phyloP scores from a whole-genome alignment of 2,113 vertebrate genomes.

The Mirounga angustirostris region DNA sequence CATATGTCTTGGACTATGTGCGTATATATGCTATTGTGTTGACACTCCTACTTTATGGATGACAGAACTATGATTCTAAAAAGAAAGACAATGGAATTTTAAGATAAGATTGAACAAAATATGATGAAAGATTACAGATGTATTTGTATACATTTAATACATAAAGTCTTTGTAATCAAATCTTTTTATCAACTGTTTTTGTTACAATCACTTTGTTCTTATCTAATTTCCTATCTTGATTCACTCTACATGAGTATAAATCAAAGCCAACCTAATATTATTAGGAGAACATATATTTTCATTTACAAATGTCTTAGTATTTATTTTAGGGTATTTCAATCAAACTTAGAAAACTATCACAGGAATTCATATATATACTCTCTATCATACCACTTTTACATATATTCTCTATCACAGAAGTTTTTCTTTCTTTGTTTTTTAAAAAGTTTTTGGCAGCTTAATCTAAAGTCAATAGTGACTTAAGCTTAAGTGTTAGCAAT shows the following conservation, averaged over 20 bases:
- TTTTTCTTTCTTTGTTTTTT: not conserved
- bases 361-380: not conserved
- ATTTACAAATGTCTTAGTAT: not conserved
- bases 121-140: not conserved
- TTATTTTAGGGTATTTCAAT: not conserved
- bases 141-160: not conserved
- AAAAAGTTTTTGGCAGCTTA: constrained; percentile 59
- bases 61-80: not conserved
- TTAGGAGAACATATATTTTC: not conserved
- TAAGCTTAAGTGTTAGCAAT: constrained; percentile 65
- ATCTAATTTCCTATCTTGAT: not conserved
- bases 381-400: not conserved
- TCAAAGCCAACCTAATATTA: not conserved
- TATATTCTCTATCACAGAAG: not conserved
- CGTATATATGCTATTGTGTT: not conserved
- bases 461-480: constrained; percentile 60
- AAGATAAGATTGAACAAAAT: not conserved
- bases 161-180: not conserved
- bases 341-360: not conserved
- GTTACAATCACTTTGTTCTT: not conserved
- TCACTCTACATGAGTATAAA: not conserved
- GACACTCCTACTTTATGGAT: not conserved
- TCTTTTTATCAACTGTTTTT: not conserved
- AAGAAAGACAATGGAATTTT: not conserved
- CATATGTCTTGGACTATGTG: not conserved